Percentiles rank a stretch among this genome's conserved stretches.
Conservation (phyloP, 2,113 vertebrate genomes). For the Beaufortia kweichowensis region DNA sequence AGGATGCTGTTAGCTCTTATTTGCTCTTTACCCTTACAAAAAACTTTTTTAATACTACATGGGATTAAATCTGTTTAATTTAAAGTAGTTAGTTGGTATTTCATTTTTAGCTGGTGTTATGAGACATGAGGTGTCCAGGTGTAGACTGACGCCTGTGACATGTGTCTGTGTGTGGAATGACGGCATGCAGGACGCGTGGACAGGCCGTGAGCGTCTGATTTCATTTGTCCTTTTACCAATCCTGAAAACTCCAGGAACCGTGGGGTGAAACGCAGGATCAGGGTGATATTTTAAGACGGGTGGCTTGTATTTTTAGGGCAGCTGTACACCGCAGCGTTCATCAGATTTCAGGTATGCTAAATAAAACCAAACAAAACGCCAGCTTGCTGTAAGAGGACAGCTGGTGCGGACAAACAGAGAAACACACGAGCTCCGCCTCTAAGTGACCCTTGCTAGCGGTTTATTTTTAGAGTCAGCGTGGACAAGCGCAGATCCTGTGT, state of each 20-base stretch:
- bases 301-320: slow-evolving; percentile 51
- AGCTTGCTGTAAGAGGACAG: slow-evolving; percentile 44
- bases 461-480: slow-evolving; percentile 40
- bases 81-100: too few relatives aligned
- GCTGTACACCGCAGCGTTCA: slow-evolving; percentile 22
- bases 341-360: slow-evolving; percentile 40
- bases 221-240: slow-evolving; percentile 45
- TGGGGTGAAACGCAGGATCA: not conserved
- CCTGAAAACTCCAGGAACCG: not conserved
- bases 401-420: slow-evolving; percentile 29
- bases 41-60: too few relatives aligned
- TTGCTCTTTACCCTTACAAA: too few relatives aligned
- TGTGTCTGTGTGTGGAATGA: slow-evolving; percentile 45
- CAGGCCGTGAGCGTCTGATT: slow-evolving; percentile 39
- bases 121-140: too few relatives aligned
- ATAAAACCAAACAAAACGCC: slow-evolving; percentile 44
- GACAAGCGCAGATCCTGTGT: not conserved
- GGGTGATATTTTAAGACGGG: slow-evolving; percentile 44
- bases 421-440: not conserved
- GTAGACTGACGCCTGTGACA: slow-evolving; percentile 35
- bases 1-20: too few relatives aligned
- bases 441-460: not conserved
- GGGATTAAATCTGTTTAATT: too few relatives aligned
- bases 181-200: slow-evolving; percentile 38
- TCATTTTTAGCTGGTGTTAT: too few relatives aligned